These are phyloP conservation scores for Tyto alba DNA, from an alignment of 2,113 vertebrate genomes.

Conservation along the genomic window DNA sequence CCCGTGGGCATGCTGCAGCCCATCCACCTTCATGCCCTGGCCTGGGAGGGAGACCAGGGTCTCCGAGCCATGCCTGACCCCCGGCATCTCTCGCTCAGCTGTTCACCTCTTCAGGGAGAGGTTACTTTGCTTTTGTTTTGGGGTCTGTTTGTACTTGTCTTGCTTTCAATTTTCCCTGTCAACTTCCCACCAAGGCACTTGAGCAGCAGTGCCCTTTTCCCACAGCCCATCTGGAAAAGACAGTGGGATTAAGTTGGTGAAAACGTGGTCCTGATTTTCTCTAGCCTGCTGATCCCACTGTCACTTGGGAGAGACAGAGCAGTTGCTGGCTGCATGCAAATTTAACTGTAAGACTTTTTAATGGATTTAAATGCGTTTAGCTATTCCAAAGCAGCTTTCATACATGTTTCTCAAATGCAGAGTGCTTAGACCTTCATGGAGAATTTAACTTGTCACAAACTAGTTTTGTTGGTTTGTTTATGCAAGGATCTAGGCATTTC, in stretches of 20 bases:
- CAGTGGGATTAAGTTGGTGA: neutral
- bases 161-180: neutral
- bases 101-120: neutral
- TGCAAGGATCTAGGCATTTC: neutral
- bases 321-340: neutral
- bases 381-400: slow-evolving; percentile 38
- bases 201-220: neutral
- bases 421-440: neutral
- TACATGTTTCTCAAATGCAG: neutral
- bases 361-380: slow-evolving; percentile 42
- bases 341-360: slow-evolving; percentile 30
- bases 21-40: accelerated
- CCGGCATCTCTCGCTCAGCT: neutral
- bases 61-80: accelerated
- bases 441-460: slow-evolving; percentile 10
- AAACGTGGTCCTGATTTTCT: neutral
- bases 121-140: neutral
- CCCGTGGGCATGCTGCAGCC: neutral
- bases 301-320: neutral
- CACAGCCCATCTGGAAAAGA: neutral
- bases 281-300: neutral
- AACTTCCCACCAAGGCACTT: neutral
- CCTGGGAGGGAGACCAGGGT: neutral
- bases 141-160: neutral
- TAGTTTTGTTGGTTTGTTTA: slow-evolving; percentile 8